phyloP scores from a whole-genome alignment of 2,888 invertebrate species.

The Drosophila tanythrix region DNA sequence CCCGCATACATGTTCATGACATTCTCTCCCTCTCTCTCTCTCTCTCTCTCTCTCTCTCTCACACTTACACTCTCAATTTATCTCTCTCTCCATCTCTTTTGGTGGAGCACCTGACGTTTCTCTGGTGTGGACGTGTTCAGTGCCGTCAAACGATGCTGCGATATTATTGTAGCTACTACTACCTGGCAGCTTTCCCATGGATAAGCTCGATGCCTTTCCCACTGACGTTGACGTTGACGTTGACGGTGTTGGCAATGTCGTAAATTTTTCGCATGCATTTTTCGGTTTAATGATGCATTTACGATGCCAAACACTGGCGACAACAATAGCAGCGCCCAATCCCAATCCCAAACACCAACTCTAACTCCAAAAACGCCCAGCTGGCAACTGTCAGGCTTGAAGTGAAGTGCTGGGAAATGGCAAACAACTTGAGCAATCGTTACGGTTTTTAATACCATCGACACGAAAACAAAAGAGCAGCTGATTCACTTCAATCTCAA shows the following conservation, averaged over 20 bases:
- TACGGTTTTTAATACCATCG: slow-evolving; percentile 75
- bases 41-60: neutral
- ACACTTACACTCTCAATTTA: neutral
- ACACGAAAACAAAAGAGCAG: slow-evolving; percentile 65
- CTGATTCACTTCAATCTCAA: slow-evolving; percentile 53
- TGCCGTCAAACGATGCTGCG: slow-evolving; percentile 65
- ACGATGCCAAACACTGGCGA: slow-evolving; percentile 75
- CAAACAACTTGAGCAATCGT: slow-evolving; percentile 78
- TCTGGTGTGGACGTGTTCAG: slow-evolving; percentile 60
- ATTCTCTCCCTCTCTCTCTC: slow-evolving; percentile 4
- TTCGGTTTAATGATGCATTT: slow-evolving; percentile 82
- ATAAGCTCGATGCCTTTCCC: slow-evolving; percentile 35
- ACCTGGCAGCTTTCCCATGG: slow-evolving; percentile 61
- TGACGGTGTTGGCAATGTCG: slow-evolving; percentile 72
- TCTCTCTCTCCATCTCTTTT: neutral
- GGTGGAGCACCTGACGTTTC: slow-evolving; percentile 3
- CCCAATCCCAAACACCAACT: slow-evolving; percentile 9
- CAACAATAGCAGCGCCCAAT: slow-evolving; percentile 45
- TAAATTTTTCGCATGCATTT: slow-evolving; percentile 81
- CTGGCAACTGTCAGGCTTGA: slow-evolving; percentile 5
- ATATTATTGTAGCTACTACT: slow-evolving; percentile 70
- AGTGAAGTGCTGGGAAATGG: slow-evolving; percentile 59
- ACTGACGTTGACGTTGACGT: slow-evolving; percentile 9
- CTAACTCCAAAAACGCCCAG: neutral
- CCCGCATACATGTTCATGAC: slow-evolving; percentile 20